Evolutionary conservation across 2,797 vertebrate genomes (phyloP).

Genomic region (Cetoscarus ocellatus): DNA sequence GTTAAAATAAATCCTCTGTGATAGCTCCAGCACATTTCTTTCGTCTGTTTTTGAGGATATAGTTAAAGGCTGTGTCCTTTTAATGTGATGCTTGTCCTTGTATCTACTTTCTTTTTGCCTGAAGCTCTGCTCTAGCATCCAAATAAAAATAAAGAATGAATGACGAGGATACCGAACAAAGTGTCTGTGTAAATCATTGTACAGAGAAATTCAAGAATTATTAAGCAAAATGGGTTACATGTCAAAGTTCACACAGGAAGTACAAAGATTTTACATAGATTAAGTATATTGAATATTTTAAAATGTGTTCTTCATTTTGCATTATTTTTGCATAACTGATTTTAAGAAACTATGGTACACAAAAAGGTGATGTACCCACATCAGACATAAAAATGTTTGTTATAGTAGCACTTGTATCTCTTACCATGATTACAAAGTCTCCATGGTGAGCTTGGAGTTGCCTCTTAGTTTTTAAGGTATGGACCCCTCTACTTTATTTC

Average conservation of each 20-base stretch:
- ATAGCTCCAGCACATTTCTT: background rate
- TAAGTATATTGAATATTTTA: background rate
- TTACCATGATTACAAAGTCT: too few species aligned
- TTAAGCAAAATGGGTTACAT: constrained; percentile 8
- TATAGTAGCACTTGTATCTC: too few species aligned
- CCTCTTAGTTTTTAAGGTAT: too few species aligned
- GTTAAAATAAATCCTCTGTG: background rate
- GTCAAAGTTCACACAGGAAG: background rate
- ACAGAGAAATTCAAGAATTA: constrained; percentile 32
- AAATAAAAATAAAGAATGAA: constrained; percentile 10
- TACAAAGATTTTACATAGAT: background rate
- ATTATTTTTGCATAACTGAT: too few species aligned
- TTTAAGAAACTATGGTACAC: too few species aligned
- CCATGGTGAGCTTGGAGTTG: too few species aligned
- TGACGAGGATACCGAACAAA: background rate
- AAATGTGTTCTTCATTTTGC: background rate
- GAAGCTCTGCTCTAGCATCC: background rate
- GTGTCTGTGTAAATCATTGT: constrained; percentile 3
- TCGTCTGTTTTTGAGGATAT: background rate
- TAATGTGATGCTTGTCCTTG: too few species aligned
- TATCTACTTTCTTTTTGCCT: background rate
- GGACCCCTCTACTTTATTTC: too few species aligned
- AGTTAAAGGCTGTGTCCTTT: too few species aligned
- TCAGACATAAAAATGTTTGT: too few species aligned
- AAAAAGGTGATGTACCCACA: too few species aligned